Conservation (phyloP, 2,797 vertebrate genomes). For the Ataeniobius toweri region DNA sequence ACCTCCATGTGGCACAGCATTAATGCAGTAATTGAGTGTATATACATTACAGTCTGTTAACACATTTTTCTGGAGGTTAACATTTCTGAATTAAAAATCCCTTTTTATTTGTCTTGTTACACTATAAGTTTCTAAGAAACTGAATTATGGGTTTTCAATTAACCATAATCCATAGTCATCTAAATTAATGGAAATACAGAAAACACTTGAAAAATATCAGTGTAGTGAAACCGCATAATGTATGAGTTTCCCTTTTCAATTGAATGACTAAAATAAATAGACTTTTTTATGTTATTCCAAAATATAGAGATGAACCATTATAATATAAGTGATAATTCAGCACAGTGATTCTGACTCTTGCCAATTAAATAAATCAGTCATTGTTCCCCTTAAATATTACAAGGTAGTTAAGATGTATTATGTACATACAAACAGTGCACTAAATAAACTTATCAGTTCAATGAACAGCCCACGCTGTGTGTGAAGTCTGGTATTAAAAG, state of each 20-base stretch:
- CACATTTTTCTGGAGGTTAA: background rate
- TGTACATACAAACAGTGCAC: background rate
- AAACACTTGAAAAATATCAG: background rate
- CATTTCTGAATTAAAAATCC: background rate
- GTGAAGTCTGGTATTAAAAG: conserved; percentile 4
- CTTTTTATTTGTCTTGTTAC: background rate
- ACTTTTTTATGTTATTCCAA: background rate
- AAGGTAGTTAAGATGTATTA: background rate
- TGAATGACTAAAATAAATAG: background rate
- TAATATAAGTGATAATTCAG: background rate
- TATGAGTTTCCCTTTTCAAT: background rate
- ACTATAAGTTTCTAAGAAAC: background rate
- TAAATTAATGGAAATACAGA: background rate
- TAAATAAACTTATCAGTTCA: background rate
- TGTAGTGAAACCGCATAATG: background rate
- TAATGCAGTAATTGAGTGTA: background rate
- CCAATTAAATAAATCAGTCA: background rate
- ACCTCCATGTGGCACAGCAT: background rate
- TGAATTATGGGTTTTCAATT: background rate
- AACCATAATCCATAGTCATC: background rate
- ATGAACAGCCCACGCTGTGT: background rate
- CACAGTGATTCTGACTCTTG: background rate
- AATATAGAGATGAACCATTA: background rate
- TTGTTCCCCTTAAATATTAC: background rate
- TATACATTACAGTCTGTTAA: background rate